A percentile compares a stretch with the other conserved stretches of the same genome.
Conservation (phyloP, 30 jellyfish, hydroid and myxozoan genomes). For the Chrysaora quinquecirrha region DNA sequence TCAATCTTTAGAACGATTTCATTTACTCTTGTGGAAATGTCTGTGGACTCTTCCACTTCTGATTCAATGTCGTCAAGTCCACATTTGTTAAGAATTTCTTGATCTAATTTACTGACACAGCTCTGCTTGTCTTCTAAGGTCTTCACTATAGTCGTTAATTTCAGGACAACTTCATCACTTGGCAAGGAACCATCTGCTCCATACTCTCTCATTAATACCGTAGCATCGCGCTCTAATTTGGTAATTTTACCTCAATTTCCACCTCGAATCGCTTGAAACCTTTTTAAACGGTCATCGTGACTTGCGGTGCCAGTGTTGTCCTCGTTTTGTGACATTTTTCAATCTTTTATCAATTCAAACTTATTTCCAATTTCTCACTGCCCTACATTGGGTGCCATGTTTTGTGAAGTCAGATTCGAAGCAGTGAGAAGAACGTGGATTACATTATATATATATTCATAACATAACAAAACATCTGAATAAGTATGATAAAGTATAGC, state of each 20-base stretch:
- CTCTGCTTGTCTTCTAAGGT: slow-evolving; percentile 27
- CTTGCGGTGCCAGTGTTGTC: slow-evolving; percentile 14
- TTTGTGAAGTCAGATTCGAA: slow-evolving; percentile 19
- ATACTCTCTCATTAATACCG: background rate
- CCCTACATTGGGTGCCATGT: slow-evolving; percentile 50
- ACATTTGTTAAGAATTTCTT: slow-evolving; percentile 29
- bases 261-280: too few relatives aligned
- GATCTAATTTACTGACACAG: slow-evolving; percentile 8
- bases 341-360: background rate
- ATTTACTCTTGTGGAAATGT: slow-evolving; percentile 12
- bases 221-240: slow-evolving; percentile 14
- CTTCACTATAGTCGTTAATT: slow-evolving; percentile 5
- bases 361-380: background rate
- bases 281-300: slow-evolving; percentile 18
- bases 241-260: too few relatives aligned
- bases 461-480: too few relatives aligned
- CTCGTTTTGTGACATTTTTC: too few relatives aligned
- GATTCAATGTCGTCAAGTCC: slow-evolving; percentile 13
- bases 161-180: slow-evolving; percentile 12
- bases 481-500: too few relatives aligned
- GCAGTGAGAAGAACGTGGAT: too few relatives aligned
- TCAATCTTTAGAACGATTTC: slow-evolving; percentile 6
- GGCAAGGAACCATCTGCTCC: slow-evolving; percentile 7
- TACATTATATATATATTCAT: too few relatives aligned
- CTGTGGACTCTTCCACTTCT: slow-evolving; percentile 37